Percentiles rank a stretch among this genome's conserved stretches.
Conservation (phyloP, 2,797 vertebrate species). For the Amazonetta brasiliensis region DNA sequence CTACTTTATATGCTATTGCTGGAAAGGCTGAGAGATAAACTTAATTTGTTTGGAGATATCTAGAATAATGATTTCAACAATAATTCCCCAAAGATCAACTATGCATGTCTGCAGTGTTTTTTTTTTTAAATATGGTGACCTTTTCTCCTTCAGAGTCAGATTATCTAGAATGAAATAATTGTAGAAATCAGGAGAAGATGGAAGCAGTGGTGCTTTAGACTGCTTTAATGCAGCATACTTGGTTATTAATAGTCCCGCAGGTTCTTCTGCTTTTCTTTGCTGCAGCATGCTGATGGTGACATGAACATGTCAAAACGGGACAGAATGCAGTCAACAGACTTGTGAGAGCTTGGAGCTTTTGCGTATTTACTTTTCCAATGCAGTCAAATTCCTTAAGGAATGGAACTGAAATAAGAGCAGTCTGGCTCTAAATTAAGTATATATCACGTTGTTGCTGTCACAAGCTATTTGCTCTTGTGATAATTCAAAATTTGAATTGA, state of each 20-base stretch:
- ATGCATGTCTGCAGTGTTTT: not conserved
- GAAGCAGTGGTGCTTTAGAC: not conserved
- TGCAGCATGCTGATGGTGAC: fast-evolving
- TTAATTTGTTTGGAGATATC: conserved; percentile 20
- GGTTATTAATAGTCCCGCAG: not conserved
- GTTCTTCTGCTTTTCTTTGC: not conserved
- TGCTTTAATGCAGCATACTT: not conserved
- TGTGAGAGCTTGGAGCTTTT: not conserved
- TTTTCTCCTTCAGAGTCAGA: not conserved
- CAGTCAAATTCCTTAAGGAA: not conserved
- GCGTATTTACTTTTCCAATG: not conserved
- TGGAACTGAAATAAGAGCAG: not conserved
- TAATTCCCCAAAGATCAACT: not conserved
- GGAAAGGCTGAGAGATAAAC: conserved; percentile 24
- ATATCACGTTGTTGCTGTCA: not conserved
- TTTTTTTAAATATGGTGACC: not conserved
- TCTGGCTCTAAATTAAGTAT: not conserved
- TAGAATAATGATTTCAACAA: not conserved
- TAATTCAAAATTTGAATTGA: not conserved
- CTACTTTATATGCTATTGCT: not conserved
- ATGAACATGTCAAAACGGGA: not conserved
- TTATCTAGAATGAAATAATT: not conserved
- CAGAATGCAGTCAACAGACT: not conserved
- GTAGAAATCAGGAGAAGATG: not conserved
- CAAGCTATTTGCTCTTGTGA: not conserved